phyloP scores from a whole-genome alignment of 2,797 vertebrate species.

The Macroramphosus scolopax region DNA sequence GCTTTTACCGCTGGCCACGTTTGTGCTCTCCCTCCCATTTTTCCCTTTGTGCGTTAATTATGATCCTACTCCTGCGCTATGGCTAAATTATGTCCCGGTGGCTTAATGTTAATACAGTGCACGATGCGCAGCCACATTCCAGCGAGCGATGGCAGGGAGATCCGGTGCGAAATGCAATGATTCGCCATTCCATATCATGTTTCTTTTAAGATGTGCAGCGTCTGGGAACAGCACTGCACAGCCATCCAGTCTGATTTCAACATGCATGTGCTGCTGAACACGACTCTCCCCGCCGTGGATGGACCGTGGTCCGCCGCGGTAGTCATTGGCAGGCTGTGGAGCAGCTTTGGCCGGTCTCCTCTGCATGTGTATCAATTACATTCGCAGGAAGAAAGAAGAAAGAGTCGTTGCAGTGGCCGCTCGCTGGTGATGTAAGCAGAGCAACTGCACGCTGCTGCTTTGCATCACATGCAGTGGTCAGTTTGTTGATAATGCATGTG shows the following conservation, averaged over 20 bases:
- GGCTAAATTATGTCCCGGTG: slow-evolving; percentile 60
- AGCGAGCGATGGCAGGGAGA: slow-evolving; percentile 43
- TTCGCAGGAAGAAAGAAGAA: slow-evolving; percentile 70
- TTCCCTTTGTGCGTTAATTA: slow-evolving; percentile 69
- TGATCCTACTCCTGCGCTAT: background rate
- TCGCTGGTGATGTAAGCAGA: slow-evolving; percentile 73
- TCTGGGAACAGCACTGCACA: slow-evolving; percentile 46
- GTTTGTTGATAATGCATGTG: slow-evolving; percentile 67
- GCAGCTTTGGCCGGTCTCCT: slow-evolving; percentile 57
- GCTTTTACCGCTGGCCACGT: slow-evolving; percentile 69
- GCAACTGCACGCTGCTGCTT: slow-evolving; percentile 71
- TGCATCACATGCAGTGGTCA: slow-evolving; percentile 67
- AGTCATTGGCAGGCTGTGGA: slow-evolving; percentile 43
- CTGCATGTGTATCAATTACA: slow-evolving; percentile 78
- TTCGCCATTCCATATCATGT: slow-evolving; percentile 73
- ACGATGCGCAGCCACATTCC: slow-evolving; percentile 73
- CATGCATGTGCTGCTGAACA: slow-evolving; percentile 58
- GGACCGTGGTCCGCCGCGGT: slow-evolving; percentile 48
- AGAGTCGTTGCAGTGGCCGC: slow-evolving; percentile 73
- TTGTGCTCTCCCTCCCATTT: slow-evolving; percentile 61
- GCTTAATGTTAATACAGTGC: no score
- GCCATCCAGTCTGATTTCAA: slow-evolving; percentile 59
- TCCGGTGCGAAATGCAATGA: slow-evolving; percentile 65
- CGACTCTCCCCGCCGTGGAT: slow-evolving; percentile 46
- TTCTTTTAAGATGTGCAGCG: slow-evolving; percentile 44